Evolutionary conservation across 2,797 vertebrate genomes (phyloP).

Genomic region (Hypotaenidia okinawae): DNA sequence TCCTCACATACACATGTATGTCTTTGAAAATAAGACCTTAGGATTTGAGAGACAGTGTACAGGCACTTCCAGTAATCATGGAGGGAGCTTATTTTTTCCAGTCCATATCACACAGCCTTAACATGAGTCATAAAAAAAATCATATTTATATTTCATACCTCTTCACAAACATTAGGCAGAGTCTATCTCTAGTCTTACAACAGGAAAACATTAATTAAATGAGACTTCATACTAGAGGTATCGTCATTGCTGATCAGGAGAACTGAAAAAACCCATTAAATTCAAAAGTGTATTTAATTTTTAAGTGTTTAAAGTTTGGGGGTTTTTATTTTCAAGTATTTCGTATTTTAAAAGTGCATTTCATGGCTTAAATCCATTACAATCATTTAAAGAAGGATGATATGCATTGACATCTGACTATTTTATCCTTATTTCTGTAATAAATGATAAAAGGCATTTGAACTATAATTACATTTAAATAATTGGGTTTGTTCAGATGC

Average conservation of each 20-base stretch:
- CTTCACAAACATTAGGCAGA: neutral
- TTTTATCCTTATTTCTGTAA: neutral
- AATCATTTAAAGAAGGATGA: neutral
- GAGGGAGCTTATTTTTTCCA: neutral
- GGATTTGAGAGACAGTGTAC: neutral
- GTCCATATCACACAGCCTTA: neutral
- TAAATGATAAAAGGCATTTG: neutral
- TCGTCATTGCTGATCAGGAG: neutral
- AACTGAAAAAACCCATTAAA: neutral
- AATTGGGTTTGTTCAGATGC: rapidly evolving
- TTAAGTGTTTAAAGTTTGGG: neutral
- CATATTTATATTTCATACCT: neutral
- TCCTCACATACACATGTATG: neutral
- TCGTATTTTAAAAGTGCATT: neutral
- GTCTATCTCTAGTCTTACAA: neutral
- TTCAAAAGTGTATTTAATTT: neutral
- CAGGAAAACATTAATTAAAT: neutral
- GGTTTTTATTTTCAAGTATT: neutral
- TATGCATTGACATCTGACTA: neutral
- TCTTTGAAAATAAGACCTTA: neutral
- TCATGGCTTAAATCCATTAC: neutral
- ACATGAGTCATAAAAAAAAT: neutral
- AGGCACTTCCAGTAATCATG: neutral
- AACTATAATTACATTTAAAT: neutral
- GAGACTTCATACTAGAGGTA: neutral